Evolutionary conservation across 1,140 invertebrate species (phyloP), one percentile per base, ranked within the genome.

Genomic region (Trichonephila inaurata): DNA sequence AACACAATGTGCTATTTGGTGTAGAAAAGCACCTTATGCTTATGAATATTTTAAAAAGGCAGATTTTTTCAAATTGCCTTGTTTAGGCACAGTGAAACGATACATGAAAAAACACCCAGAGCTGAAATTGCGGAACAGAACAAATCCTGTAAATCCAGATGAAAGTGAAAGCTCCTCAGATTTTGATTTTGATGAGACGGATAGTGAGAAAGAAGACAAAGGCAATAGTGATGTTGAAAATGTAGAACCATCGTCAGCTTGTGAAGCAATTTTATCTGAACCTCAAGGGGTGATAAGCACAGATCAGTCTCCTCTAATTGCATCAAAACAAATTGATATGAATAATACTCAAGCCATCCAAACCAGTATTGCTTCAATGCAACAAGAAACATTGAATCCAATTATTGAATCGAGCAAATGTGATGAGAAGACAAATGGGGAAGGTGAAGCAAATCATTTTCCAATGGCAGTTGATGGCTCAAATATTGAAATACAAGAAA

Each of bases 1-100:
- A 24, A 19, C 77, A 21, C 93, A 94, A 24, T 94, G 93, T 72
- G 81, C 87, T 7, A 19, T 94, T 40, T 94, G 93, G 93, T 94
- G 93, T 85, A 82, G 81, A 62, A 94, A 94, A 90, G 93, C 93
- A 28, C 93, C 93, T 33, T 94, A 94, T 86, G 93, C 93, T n/a
- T 94, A 94, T 44, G 93, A 94, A 44, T 94, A 94, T 69, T 94
- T 94, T 58, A 94, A 94, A 24, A 94, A 94, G 33, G 93, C 87
- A 12, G 93, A 94, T 60, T 90, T 94, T 62, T 94, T 94, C n/a
- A 89, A 90, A 28, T 81, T 94, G 12, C 93, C 93, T 19, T 89
- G 87, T 60, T 69, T 89, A n/a, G 88, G 88, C n/a, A 94, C 93
- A 18, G 88, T 94, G 28, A 94, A 94, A n/a, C 33, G 93, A 28